Conservation (phyloP, 37 sponge, comb jelly and placozoan species). For the Hormiphora californensis region DNA sequence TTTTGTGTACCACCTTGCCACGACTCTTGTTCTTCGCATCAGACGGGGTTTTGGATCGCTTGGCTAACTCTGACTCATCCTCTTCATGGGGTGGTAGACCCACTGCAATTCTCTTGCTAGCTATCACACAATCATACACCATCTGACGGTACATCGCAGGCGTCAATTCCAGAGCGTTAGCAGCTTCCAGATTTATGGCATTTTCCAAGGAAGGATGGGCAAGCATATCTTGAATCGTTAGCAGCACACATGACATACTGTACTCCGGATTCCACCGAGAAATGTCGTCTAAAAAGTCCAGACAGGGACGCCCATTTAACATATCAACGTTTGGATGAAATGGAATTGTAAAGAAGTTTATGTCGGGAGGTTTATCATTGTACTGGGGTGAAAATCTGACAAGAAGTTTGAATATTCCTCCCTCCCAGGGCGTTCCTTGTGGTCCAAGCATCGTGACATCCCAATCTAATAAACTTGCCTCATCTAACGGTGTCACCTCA, state of each 20-base stretch:
- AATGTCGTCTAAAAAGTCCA: constrained; percentile 48
- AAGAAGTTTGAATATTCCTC: constrained; percentile 42
- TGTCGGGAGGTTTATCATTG: constrained; percentile 51
- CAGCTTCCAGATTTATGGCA: constrained; percentile 31
- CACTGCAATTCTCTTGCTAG: constrained; percentile 55
- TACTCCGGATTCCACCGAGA: constrained; percentile 36
- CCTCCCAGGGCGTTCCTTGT: constrained; percentile 33
- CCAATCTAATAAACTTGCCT: constrained; percentile 45
- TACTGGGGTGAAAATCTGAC: constrained; percentile 47
- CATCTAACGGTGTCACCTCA: constrained; percentile 6
- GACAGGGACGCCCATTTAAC: constrained; percentile 51
- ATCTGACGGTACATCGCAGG: constrained; percentile 43
- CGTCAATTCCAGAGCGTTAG: constrained; percentile 20
- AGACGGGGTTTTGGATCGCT: not conserved
- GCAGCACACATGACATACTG: constrained; percentile 21
- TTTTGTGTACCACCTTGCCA: not conserved
- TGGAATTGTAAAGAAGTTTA: constrained; percentile 52
- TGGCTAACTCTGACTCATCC: not conserved
- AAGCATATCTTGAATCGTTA: constrained; percentile 49
- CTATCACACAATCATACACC: constrained; percentile 55
- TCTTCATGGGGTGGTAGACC: constrained; percentile 45
- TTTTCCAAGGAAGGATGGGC: not conserved
- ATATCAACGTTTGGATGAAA: constrained; percentile 56
- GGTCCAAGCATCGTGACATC: constrained; percentile 54
- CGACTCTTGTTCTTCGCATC: not conserved